Evolutionary conservation across 2,113 vertebrate species (phyloP).

Genomic region (mouse (Mus musculus)): GRCm39 chr2:31678501-31679000

Average conservation of each 20-base stretch:
- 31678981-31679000: background rate
- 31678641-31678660: background rate
- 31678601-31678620: background rate
- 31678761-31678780: background rate
- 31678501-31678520: too few relatives aligned
- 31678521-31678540: background rate
- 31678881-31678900: background rate
- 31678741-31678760: background rate
- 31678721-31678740: background rate
- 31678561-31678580: background rate
- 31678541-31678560: background rate
- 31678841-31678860: background rate
- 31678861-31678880: fast-evolving
- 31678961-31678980: background rate
- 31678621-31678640: constrained; percentile 23
- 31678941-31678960: background rate
- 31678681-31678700: background rate
- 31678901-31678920: background rate
- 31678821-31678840: background rate
- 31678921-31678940: fast-evolving
- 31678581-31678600: too few relatives aligned
- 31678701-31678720: background rate
- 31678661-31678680: background rate
- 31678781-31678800: background rate
- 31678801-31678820: fast-evolving